Evolutionary conservation across 2,113 vertebrate species (phyloP), one percentile per base, ranked within the genome.

Genomic region (Sinocyclocheilus rhinocerous): DNA sequence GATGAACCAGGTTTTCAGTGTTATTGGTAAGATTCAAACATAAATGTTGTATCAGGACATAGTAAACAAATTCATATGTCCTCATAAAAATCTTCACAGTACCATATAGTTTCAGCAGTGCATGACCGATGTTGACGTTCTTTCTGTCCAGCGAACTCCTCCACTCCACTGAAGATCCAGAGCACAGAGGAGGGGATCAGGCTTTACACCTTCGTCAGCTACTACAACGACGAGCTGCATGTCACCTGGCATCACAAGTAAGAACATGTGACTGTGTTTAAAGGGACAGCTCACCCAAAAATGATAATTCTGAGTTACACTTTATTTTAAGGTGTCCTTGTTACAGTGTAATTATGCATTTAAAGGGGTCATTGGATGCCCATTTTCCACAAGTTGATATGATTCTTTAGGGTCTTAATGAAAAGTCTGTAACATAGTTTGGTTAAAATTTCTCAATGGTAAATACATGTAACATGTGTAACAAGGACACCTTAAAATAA

Each of bases 171-270:
- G 92, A 99, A 99, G 93, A 98, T 99, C 91, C 97, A 98, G 87
- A 99, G 97, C 95, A 99, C 97, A 33, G 98, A 96, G 9, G 93
- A 98, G 86, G 98, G 98, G 81, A 97, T 99, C 90, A 94, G 97
- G 84, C 92, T 99, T 61, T 99, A 99, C 92, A 96, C 96, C 84
- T 97, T 97, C 18, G 97, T 99, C 90, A 97, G 87, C 91, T 98
- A 97, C 87, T 99, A 97, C 11, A 94, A 98, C 57, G 98, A 99
- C 50, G 96, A 99, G 84, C 94, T 99, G 87, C 97, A 96, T 91
- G 96, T 99, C 81, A 97, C 96, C 91, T 99, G 98, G 98, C 93
- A 96, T 72, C 97, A 99, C 95, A 97, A 98, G 98, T 99, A 95
- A 92, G 84, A 76, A 48, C 72, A 52, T n/a, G 24, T 57, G 36